Evolutionary conservation across 1,140 invertebrate species (phyloP).

Genomic region (Stegodyphus mimosarum): DNA sequence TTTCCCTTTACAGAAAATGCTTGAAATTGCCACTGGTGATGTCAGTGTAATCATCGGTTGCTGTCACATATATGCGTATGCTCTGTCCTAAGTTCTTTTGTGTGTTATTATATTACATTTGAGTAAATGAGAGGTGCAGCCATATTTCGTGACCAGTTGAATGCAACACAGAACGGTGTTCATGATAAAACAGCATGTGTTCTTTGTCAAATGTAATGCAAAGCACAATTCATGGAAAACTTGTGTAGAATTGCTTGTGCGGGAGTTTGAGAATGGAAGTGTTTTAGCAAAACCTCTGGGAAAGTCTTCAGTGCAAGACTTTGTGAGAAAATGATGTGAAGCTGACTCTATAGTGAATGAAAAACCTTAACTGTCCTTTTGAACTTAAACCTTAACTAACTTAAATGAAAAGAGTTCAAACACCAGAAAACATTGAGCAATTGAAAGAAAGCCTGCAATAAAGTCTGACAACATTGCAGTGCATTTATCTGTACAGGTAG

Average conservation of each 20-base stretch:
- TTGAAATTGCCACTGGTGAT: too few species aligned
- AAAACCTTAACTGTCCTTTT: too few species aligned
- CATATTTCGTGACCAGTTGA: not conserved
- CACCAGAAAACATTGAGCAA: too few species aligned
- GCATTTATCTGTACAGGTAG: too few species aligned
- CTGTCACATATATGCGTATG: not conserved
- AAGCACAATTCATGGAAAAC: slow-evolving; percentile 6
- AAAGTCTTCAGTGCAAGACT: slow-evolving; percentile 3
- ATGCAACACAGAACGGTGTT: not conserved
- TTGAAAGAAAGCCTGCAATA: too few species aligned
- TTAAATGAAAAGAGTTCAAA: too few species aligned
- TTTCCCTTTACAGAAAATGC: too few species aligned
- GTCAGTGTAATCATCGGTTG: not conserved
- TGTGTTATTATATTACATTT: not conserved
- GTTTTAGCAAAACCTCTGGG: not conserved
- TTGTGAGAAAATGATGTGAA: not conserved
- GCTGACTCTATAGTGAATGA: too few species aligned
- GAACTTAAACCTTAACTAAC: too few species aligned
- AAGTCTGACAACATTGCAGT: too few species aligned
- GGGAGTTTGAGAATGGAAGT: not conserved
- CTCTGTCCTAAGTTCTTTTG: not conserved
- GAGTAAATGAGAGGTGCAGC: not conserved
- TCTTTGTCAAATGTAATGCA: not conserved
- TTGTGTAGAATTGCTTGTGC: not conserved
- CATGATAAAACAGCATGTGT: not conserved